These are phyloP conservation scores for Eleginops maclovinus DNA, from an alignment of 2,113 vertebrate species.

Conservation along the genomic window DNA sequence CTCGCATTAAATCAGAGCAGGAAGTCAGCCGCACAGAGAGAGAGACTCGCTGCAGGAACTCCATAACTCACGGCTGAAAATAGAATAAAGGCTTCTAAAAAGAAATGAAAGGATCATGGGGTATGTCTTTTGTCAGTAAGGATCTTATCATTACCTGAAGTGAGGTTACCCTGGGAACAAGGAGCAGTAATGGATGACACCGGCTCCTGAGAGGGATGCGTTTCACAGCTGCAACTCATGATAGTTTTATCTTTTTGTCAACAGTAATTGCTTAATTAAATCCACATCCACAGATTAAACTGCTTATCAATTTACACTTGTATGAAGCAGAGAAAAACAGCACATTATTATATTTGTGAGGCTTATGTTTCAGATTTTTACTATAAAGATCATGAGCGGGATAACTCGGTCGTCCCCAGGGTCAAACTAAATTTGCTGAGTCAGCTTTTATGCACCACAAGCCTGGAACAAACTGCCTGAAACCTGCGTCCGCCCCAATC, in stretches of 20 bases:
- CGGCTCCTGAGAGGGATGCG: background rate
- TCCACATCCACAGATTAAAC: background rate
- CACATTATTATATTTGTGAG: background rate
- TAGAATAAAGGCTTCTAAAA: conserved; percentile 69
- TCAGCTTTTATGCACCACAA: too few species aligned
- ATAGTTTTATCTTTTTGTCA: background rate
- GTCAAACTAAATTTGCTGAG: too few species aligned
- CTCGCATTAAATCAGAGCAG: conserved; percentile 66
- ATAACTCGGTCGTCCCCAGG: too few species aligned
- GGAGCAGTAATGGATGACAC: conserved; percentile 11
- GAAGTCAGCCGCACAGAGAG: conserved; percentile 37
- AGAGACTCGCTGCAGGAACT: conserved; percentile 44
- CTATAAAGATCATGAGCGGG: too few species aligned
- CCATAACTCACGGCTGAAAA: conserved; percentile 74
- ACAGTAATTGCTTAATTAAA: background rate
- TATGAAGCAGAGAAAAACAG: background rate
- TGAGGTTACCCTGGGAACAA: conserved; percentile 1
- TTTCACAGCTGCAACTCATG: background rate
- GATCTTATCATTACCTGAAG: conserved; percentile 30
- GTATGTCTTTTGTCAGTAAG: background rate
- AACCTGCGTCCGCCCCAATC: too few species aligned
- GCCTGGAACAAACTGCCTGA: too few species aligned
- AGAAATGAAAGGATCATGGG: conserved; percentile 39
- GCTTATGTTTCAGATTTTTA: too few species aligned
- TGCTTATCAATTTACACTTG: background rate